These are phyloP conservation scores for Adelognathus sp. DNA, from an alignment of 2,888 invertebrate genomes.

Conservation along the genomic window DNA sequence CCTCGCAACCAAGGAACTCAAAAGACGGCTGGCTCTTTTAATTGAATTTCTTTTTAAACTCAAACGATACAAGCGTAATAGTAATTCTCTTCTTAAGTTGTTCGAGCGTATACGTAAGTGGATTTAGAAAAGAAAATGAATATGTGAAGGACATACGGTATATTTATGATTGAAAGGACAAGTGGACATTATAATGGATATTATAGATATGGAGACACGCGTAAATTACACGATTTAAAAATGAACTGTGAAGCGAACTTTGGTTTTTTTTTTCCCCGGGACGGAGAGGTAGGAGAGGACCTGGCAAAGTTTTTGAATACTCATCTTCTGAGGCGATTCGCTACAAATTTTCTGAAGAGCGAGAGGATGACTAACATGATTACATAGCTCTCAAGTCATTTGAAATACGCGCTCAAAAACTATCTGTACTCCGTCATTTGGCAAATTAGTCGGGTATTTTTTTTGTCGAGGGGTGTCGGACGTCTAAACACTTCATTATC, in stretches of 20 bases:
- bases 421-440: too few species aligned
- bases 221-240: slow-evolving; percentile 24
- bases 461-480: too few species aligned
- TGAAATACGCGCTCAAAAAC: too few species aligned
- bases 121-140: background rate
- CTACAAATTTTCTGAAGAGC: too few species aligned
- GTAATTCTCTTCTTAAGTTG: slow-evolving; percentile 17
- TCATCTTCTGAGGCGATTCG: too few species aligned
- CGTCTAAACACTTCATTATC: too few species aligned
- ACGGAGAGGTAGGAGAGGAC: too few species aligned
- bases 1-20: background rate
- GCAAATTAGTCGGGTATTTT: too few species aligned
- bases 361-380: too few species aligned
- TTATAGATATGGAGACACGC: slow-evolving; percentile 7
- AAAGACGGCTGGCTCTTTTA: slow-evolving; percentile 47
- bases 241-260: slow-evolving; percentile 11
- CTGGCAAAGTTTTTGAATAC: too few species aligned
- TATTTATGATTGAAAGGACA: too few species aligned
- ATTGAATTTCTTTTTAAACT: slow-evolving; percentile 20
- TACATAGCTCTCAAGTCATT: too few species aligned
- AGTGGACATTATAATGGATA: background rate
- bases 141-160: background rate
- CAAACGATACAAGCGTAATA: slow-evolving; percentile 17
- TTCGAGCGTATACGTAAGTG: slow-evolving; percentile 6
- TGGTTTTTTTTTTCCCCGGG: background rate